Conservation (phyloP, 2,113 vertebrate genomes). For the Grammomys surdaster region DNA sequence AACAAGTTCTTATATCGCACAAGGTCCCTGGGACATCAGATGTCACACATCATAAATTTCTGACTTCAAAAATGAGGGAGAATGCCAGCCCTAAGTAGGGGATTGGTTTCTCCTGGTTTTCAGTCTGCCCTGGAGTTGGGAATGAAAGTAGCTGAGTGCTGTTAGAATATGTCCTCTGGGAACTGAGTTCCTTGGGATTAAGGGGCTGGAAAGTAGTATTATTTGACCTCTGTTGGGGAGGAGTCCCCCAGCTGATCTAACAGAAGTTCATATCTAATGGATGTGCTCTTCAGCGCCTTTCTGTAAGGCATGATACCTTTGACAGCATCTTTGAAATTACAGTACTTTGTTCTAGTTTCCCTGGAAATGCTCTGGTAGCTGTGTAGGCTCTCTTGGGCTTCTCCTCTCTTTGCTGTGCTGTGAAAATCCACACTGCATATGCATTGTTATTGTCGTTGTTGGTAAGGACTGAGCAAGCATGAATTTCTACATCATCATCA, state of each 20-base stretch:
- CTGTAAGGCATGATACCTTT: constrained; percentile 59
- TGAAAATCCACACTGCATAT: constrained; percentile 63
- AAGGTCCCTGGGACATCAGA: neutral
- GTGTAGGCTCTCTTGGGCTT: constrained; percentile 54
- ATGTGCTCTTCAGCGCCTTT: constrained; percentile 67
- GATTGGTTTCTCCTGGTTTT: neutral
- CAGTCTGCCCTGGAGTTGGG: neutral
- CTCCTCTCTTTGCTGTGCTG: constrained; percentile 58
- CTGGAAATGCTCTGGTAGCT: constrained; percentile 74
- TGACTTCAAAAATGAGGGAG: constrained; percentile 2
- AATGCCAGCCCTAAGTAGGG: neutral
- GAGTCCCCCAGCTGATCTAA: constrained; percentile 37
- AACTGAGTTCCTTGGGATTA: constrained; percentile 11
- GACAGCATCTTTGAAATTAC: constrained; percentile 75
- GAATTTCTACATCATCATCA: constrained; percentile 73
- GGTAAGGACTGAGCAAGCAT: constrained; percentile 72
- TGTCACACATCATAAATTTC: neutral
- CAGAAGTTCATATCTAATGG: constrained; percentile 66
- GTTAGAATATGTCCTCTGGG: neutral
- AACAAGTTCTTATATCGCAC: neutral
- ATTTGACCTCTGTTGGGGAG: constrained; percentile 57
- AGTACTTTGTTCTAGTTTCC: constrained; percentile 67
- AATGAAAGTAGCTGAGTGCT: neutral
- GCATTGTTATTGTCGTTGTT: constrained; percentile 65
- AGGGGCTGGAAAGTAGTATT: constrained; percentile 58